Base-by-base conservation (phyloP, 1,140 invertebrate species). In the Brachionus asplanchnoidis region DNA sequence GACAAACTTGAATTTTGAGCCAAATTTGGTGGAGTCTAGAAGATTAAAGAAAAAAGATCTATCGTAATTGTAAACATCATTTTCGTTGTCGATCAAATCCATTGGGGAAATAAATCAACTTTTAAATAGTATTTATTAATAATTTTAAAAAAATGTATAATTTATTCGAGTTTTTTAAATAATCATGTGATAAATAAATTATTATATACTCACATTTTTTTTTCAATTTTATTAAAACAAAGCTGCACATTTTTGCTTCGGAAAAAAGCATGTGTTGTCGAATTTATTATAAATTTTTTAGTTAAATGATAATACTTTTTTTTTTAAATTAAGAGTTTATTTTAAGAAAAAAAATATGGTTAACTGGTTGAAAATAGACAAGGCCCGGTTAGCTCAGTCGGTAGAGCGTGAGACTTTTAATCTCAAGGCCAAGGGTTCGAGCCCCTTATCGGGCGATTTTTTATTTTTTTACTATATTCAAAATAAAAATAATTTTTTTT, bases 11-110 rank as follows among this genome's bases (percentile, higher is more conserved):
- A 65, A 82, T 82, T 68, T 82, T 42, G 50, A 20, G 28, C 44
- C 11, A 68, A 82, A 82, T 82, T 65, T 40, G n/a, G 14, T 40
- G 4, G 79, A 82, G 0, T 82, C 79, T 17, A 82, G n/a, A 14
- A 82, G n/a, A 66, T 9, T 60, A 65, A 82, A 82, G 26, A 82
- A 82, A 36, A 23, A 60, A 17, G 32, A 65, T 20, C 20, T 36
- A 40, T 82, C 79, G n/a, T 82, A 82, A 28, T 82, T 77, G 20
- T 77, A 77, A 14, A 77, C 73, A 77, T 77, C 42, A 12, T 50
- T 50, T 77, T 77, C 73, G 20, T 46, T 17, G 26, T 77, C 53
- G n/a, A 60, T 60, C 53, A 60, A 60, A 20, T 60, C 44, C 73
- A 77, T 77, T 53, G 14, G 68, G 32, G 26, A 28, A 36, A 42